phyloP scores from a whole-genome alignment of 2,797 vertebrate species.

The Cyclura pinguis region DNA sequence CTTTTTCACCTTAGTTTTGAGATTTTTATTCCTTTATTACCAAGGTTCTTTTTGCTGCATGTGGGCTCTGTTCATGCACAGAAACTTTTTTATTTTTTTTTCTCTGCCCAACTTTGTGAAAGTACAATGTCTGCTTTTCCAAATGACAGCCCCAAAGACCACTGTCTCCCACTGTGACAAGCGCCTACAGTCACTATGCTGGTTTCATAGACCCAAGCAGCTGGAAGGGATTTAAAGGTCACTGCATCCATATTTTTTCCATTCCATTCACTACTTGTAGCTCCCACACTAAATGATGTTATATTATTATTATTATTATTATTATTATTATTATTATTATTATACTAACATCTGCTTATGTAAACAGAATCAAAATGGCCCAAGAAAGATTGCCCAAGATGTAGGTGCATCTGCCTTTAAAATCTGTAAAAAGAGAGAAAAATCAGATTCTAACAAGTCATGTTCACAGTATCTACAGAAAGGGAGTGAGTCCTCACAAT shows the following conservation, averaged over 20 bases:
- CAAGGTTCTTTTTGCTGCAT: not conserved
- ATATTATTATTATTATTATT: too few relatives aligned
- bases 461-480: not conserved
- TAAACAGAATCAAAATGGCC: not conserved
- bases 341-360: not conserved
- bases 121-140: slow-evolving; percentile 2
- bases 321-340: not conserved
- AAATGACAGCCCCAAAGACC: slow-evolving; percentile 13
- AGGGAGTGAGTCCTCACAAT: not conserved
- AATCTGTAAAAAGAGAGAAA: not conserved
- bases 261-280: slow-evolving; percentile 1
- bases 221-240: slow-evolving; percentile 37
- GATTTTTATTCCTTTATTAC: not conserved
- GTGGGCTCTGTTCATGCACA: not conserved
- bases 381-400: not conserved
- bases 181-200: slow-evolving; percentile 13
- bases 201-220: slow-evolving; percentile 16
- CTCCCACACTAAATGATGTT: not conserved
- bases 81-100: slow-evolving; percentile 19
- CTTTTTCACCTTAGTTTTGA: not conserved
- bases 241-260: not conserved
- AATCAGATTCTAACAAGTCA: not conserved
- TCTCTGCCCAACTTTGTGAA: not conserved
- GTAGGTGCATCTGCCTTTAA: not conserved
- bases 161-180: slow-evolving; percentile 5